Evolutionary conservation across 2,797 vertebrate genomes (phyloP).

Genomic region (Amphiprion clarkii): DNA sequence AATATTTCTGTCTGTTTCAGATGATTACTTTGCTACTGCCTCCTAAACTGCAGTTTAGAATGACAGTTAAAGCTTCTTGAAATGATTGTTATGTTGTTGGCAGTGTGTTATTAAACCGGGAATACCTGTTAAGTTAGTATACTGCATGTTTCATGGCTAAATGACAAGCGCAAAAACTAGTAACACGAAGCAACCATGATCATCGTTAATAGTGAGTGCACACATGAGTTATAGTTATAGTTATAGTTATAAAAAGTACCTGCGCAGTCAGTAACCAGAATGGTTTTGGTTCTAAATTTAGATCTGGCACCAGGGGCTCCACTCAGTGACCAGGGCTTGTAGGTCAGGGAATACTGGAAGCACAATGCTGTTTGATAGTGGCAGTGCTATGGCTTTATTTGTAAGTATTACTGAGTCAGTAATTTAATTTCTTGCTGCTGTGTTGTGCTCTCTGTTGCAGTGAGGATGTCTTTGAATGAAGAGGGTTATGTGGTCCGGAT

Average conservation of each 20-base stretch:
- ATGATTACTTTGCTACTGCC: neutral
- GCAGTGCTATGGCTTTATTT: neutral
- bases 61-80: neutral
- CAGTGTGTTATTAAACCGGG: too few relatives aligned
- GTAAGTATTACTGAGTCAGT: neutral
- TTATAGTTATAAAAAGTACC: neutral
- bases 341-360: neutral
- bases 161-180: neutral
- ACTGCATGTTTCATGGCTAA: too few relatives aligned
- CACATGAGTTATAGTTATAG: too few relatives aligned
- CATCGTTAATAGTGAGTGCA: neutral
- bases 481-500: constrained; percentile 90
- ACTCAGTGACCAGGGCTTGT: neutral
- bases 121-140: too few relatives aligned
- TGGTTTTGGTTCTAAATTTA: constrained; percentile 16
- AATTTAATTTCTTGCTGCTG: constrained; percentile 24
- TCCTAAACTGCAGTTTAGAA: neutral
- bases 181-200: too few relatives aligned
- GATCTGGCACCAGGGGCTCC: neutral
- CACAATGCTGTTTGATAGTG: neutral
- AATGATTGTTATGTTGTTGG: neutral
- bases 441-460: constrained; percentile 55
- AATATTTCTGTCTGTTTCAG: neutral
- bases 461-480: constrained; percentile 86
- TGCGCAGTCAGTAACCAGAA: neutral